phyloP scores from a whole-genome alignment of 2,113 vertebrate genomes.

The Ploceus nigricollis region DNA sequence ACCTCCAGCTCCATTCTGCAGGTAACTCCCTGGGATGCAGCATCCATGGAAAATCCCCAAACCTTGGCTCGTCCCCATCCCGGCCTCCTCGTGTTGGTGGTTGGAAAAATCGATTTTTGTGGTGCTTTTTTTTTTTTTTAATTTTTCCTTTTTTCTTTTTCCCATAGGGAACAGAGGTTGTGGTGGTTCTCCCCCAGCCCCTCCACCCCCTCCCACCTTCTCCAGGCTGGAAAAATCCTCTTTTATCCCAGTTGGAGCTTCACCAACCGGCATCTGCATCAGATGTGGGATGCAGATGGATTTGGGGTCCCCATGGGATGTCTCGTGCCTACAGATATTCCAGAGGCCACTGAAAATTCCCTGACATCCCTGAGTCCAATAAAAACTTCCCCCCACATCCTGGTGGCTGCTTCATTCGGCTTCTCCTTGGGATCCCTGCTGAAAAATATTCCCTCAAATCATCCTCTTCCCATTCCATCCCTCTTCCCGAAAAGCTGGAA shows the following conservation, averaged over 20 bases:
- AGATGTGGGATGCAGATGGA: neutral
- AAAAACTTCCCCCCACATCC: neutral
- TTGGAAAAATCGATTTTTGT: fast-evolving
- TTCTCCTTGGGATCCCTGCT: neutral
- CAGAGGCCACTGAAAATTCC: neutral
- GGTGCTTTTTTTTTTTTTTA: neutral
- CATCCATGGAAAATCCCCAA: fast-evolving
- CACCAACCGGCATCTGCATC: neutral
- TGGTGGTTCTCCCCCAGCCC: neutral
- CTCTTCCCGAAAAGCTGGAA: neutral
- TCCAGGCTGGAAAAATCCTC: neutral
- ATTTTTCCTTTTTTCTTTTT: neutral
- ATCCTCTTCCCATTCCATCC: neutral
- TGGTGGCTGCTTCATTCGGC: neutral
- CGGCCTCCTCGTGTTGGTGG: neutral
- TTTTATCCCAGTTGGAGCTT: neutral
- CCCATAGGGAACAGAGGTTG: neutral
- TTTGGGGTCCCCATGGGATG: fast-evolving
- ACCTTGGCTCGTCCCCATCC: no score
- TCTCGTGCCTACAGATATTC: fast-evolving
- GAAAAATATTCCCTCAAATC: neutral
- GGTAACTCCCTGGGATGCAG: neutral
- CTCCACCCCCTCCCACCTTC: neutral
- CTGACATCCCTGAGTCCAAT: neutral
- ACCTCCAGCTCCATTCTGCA: fast-evolving